Conservation (phyloP, 2,888 invertebrate species). For the Tethea ocularis region DNA sequence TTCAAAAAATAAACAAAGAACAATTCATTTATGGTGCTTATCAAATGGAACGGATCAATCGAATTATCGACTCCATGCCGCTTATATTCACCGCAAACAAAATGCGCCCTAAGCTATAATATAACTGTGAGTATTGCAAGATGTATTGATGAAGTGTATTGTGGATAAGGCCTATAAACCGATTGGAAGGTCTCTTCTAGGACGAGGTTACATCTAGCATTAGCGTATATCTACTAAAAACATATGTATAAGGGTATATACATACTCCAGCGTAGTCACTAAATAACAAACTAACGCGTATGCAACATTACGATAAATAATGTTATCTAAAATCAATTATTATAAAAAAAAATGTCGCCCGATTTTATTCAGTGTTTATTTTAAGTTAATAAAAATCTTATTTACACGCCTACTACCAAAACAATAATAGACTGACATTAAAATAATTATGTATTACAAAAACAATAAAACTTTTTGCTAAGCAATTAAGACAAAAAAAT, state of each 20-base stretch:
- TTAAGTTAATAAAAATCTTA: constrained; percentile 79
- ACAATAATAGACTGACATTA: constrained; percentile 59
- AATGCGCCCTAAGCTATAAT: neutral
- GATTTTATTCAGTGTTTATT: constrained; percentile 20
- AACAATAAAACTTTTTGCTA: constrained; percentile 69
- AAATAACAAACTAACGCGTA: constrained; percentile 75
- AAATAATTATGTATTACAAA: constrained; percentile 53
- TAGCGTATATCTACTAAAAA: constrained; percentile 54
- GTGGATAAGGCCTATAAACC: constrained; percentile 45
- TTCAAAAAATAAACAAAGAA: no score
- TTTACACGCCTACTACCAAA: constrained; percentile 71
- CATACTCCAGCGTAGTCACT: constrained; percentile 71
- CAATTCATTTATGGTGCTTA: neutral
- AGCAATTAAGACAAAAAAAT: constrained; percentile 61
- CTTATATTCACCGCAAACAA: neutral
- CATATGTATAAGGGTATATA: constrained; percentile 62
- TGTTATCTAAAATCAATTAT: constrained; percentile 16
- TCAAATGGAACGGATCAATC: neutral
- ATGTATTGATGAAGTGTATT: constrained; percentile 35
- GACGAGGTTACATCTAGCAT: constrained; percentile 37
- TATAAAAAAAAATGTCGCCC: constrained; percentile 10
- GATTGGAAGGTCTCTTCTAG: constrained; percentile 33
- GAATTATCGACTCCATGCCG: neutral
- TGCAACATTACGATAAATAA: constrained; percentile 35
- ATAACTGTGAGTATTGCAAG: constrained; percentile 18